Conservation (phyloP, 2,113 vertebrate species). For the Butastur rufipennis region DNA sequence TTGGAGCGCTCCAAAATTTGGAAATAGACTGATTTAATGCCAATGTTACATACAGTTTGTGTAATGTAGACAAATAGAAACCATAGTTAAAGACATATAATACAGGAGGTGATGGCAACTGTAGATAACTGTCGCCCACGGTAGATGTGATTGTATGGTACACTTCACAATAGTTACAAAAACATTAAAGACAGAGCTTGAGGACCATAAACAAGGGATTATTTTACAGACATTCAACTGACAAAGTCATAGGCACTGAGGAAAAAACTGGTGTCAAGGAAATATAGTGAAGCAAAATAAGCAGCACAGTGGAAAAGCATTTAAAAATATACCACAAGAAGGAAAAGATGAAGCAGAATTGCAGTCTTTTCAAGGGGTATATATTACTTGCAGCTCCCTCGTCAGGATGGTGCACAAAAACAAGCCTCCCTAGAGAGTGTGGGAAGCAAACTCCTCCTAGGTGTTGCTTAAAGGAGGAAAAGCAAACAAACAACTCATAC, state of each 20-base stretch:
- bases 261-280: neutral
- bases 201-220: neutral
- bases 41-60: neutral
- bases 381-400: neutral
- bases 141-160: neutral
- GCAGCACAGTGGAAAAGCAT: neutral
- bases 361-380: neutral
- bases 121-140: neutral
- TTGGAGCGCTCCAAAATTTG: neutral
- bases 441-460: neutral
- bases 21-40: neutral
- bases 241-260: neutral
- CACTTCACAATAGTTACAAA: neutral
- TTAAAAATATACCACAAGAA: neutral
- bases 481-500: neutral
- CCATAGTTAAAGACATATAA: neutral
- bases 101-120: neutral
- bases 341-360: neutral
- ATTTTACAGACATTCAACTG: neutral
- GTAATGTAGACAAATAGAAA: neutral
- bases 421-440: neutral
- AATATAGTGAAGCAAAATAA: neutral
- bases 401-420: neutral
- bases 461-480: neutral
- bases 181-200: neutral